phyloP scores from a whole-genome alignment of 2,797 vertebrate genomes.

The Siniperca scherzeri region DNA sequence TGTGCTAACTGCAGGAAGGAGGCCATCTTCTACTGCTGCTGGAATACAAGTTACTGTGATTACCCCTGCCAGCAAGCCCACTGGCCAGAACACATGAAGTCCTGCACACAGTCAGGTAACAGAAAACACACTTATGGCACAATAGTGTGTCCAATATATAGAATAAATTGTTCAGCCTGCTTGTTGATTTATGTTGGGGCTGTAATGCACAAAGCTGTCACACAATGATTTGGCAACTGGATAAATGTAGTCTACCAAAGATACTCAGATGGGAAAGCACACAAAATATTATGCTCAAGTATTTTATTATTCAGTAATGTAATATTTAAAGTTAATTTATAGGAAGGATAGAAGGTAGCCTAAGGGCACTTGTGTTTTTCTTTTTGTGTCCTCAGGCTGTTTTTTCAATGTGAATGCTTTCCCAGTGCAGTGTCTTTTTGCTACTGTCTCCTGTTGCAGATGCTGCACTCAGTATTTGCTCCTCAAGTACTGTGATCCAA shows the following conservation, averaged over 20 bases:
- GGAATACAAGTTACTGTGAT: conserved; percentile 99
- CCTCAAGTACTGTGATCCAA: background rate
- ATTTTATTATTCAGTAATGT: background rate
- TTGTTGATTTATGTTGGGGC: background rate
- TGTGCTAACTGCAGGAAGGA: conserved; percentile 98
- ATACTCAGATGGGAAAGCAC: background rate
- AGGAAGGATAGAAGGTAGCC: too few species aligned
- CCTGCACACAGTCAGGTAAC: conserved; percentile 98
- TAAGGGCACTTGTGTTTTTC: background rate
- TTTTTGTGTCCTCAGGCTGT: background rate
- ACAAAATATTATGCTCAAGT: background rate
- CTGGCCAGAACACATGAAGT: conserved; percentile 99
- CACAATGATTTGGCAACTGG: background rate
- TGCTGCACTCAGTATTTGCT: background rate
- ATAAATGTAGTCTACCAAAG: background rate
- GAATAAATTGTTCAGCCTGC: background rate
- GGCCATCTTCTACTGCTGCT: conserved; percentile 99
- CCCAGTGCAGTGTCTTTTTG: background rate
- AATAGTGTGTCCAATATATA: background rate
- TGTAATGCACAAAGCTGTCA: background rate
- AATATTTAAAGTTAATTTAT: background rate
- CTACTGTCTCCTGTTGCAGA: background rate
- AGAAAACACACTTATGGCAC: background rate
- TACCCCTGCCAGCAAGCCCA: conserved; percentile 99
- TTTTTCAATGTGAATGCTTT: background rate